Conservation (phyloP, 2,888 invertebrate genomes). For the Microchrysa polita region DNA sequence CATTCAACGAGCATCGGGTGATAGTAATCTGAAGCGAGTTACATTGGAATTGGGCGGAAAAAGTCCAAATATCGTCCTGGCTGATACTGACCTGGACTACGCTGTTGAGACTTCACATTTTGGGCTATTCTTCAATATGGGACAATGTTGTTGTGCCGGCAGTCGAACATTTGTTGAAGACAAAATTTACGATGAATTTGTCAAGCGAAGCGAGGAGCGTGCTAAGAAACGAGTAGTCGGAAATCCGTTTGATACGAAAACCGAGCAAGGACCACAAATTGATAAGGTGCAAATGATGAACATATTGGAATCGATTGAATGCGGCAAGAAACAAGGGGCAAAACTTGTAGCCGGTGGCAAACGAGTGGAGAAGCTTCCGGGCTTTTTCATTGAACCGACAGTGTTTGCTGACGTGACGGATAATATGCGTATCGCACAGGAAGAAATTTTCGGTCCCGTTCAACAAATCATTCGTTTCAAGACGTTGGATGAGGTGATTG, state of each 20-base stretch:
- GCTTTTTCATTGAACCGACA: constrained; percentile 89
- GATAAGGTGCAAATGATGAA: constrained; percentile 84
- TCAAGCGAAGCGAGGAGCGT: constrained; percentile 77
- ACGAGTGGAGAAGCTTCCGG: constrained; percentile 70
- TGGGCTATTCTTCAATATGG: constrained; percentile 92
- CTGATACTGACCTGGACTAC: constrained; percentile 81
- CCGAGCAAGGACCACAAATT: constrained; percentile 93
- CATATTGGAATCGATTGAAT: constrained; percentile 81
- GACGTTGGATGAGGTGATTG: constrained; percentile 83
- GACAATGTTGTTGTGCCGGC: constrained; percentile 93
- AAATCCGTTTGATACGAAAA: constrained; percentile 83
- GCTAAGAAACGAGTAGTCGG: constrained; percentile 85
- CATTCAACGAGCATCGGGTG: constrained; percentile 80
- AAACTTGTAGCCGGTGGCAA: constrained; percentile 80
- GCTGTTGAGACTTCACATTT: constrained; percentile 87
- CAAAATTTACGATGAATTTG: constrained; percentile 91
- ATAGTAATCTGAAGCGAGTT: constrained; percentile 82
- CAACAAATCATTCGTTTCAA: constrained; percentile 93
- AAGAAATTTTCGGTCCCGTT: constrained; percentile 96
- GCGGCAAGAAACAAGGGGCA: constrained; percentile 88
- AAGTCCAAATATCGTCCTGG: constrained; percentile 89
- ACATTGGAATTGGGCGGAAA: constrained; percentile 94
- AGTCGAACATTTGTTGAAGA: constrained; percentile 91
- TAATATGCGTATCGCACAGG: constrained; percentile 83
- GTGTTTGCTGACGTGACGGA: constrained; percentile 88